Evolutionary conservation across 2,888 invertebrate species (phyloP), one percentile per base, ranked within the genome.

Genomic region (Acronicta psi): DNA sequence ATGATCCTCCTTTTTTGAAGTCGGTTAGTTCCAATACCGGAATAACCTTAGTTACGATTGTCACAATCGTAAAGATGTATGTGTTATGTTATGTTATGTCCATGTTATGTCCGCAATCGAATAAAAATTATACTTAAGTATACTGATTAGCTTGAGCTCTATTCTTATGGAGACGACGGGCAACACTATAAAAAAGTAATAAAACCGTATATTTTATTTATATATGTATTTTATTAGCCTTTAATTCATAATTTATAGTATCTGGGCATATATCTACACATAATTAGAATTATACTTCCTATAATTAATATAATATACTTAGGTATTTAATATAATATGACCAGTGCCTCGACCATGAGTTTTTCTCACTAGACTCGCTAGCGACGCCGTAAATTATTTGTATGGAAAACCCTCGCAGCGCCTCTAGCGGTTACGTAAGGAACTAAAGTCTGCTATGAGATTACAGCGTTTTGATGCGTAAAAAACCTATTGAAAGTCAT

Each of bases 101-200:
- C 11, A 29, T 11, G 29, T 29, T 29, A 29, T 29, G 11, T 29
- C 11, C 29, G 29, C 10, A 29, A 29, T 29, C 29, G 29, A 11
- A 29, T 29, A 29, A 11, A 29, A 29, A n/a, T 5, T 34, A 34
- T 34, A 34, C 5, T 34, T 0, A 29, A 11, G 1, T 1, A 34
- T 34, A 14, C 14, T 42, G 7, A 14, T 10, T 42, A 43, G 23
- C 14, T 14, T n/a, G n/a, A 14, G 14, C 9, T 23, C 23, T 43
- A 25, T 43, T 43, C 43, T 14, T 5, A 14, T 43, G 8, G 17
- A 18, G 17, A 17, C 17, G 23, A 23, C 23, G 20, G 25, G 42
- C 6, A 25, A 16, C 25, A 25, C 42, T 43, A 43, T 43, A 43
- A 43, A 43, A 43, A 16, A 11, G 43, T 25, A 25, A 25, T 43